Evolutionary conservation across 2,113 vertebrate genomes (phyloP).

Genomic region (Cyanistes caeruleus): DNA sequence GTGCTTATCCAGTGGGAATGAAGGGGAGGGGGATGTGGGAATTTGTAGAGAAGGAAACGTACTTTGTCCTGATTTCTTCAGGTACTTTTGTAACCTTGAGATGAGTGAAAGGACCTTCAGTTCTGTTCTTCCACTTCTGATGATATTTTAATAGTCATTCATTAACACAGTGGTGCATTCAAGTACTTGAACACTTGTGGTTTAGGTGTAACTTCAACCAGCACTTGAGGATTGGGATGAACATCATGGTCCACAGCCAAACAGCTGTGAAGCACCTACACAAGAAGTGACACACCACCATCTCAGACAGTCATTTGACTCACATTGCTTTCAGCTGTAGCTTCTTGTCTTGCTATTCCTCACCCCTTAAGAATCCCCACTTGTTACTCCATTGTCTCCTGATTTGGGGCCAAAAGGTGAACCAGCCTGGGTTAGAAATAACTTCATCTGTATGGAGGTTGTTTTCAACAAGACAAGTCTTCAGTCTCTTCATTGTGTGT

Average conservation of each 20-base stretch:
- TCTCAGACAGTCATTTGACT: neutral
- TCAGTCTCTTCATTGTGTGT: neutral
- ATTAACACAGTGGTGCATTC: neutral
- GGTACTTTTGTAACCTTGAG: neutral
- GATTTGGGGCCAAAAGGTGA: neutral
- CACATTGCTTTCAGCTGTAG: neutral
- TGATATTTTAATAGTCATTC: neutral
- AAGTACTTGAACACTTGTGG: accelerated
- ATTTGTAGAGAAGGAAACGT: neutral
- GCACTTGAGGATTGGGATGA: neutral
- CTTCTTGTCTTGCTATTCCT: neutral
- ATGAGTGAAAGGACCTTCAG: neutral
- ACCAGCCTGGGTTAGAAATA: neutral
- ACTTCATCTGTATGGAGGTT: neutral
- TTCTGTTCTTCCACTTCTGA: neutral
- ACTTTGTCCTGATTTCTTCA: neutral
- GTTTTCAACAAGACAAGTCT: neutral
- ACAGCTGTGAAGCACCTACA: neutral
- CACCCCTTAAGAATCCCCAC: neutral
- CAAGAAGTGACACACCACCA: neutral
- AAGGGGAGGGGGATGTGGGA: neutral
- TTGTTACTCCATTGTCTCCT: neutral
- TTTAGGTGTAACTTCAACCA: neutral
- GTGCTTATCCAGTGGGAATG: neutral
- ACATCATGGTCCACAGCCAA: neutral